Conservation (phyloP, 2,888 invertebrate genomes). For the Noctua fimbriata region DNA sequence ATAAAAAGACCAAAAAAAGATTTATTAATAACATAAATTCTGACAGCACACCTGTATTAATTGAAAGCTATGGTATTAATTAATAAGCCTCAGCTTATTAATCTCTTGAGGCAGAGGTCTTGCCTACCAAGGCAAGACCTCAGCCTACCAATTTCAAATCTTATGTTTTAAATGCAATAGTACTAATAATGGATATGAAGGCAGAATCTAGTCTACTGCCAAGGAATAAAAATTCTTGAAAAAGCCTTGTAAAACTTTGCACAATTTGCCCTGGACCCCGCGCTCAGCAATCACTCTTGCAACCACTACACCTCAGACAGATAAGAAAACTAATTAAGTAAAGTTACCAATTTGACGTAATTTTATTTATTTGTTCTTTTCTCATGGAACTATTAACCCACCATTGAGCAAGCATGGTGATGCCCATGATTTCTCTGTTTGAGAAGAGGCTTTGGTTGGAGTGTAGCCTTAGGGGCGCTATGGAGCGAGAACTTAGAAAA, state of each 20-base stretch:
- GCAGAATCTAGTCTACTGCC: not conserved
- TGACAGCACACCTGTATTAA: not conserved
- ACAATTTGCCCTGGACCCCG: not conserved
- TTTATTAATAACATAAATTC: not conserved
- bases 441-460: too few relatives aligned
- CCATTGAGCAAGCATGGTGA: not conserved
- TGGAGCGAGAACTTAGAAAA: too few relatives aligned
- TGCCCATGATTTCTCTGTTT: not conserved
- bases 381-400: not conserved
- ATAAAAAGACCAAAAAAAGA: not conserved
- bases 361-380: not conserved
- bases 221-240: not conserved
- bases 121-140: not conserved
- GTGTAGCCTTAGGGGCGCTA: too few relatives aligned
- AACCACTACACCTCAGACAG: not conserved
- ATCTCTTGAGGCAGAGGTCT: too few relatives aligned
- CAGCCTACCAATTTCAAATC: not conserved
- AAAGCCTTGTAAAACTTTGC: not conserved
- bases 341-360: not conserved
- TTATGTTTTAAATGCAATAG: not conserved
- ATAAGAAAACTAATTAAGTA: not conserved
- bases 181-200: not conserved
- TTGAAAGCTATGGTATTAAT: too few relatives aligned
- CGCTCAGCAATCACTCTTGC: not conserved
- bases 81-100: too few relatives aligned